These are phyloP conservation scores for Vidua chalybeata DNA, from an alignment of 2,113 vertebrate species.

Conservation along the genomic window DNA sequence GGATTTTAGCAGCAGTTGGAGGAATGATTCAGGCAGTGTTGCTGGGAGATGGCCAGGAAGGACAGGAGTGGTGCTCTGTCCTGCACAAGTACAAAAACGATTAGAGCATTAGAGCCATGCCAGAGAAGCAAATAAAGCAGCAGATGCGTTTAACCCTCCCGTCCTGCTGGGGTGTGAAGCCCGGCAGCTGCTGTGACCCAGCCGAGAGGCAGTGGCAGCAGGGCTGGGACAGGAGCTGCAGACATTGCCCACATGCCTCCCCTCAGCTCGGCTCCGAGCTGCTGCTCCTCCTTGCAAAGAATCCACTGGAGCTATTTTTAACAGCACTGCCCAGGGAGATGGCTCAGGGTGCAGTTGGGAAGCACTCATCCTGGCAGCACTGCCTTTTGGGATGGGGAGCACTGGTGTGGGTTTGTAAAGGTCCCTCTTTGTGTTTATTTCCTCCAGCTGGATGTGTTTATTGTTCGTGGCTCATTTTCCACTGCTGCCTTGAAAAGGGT, in stretches of 20 bases:
- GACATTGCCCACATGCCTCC: neutral
- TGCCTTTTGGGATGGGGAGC: neutral
- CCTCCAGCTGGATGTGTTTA: neutral
- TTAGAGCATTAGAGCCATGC: constrained; percentile 2
- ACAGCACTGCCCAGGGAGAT: neutral
- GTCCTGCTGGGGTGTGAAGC: neutral
- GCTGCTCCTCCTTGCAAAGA: constrained; percentile 6
- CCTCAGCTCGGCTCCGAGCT: neutral
- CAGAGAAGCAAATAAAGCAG: neutral
- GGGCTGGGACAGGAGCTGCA: neutral
- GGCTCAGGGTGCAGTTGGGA: constrained; percentile 33
- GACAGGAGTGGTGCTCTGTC: neutral
- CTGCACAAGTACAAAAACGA: neutral
- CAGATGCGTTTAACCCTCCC: neutral
- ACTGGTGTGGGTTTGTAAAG: accelerated
- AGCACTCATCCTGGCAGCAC: accelerated
- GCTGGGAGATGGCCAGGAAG: constrained; percentile 16
- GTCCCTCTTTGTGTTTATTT: neutral
- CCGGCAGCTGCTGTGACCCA: neutral
- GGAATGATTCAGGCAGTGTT: neutral
- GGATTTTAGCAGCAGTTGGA: neutral
- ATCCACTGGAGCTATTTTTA: constrained; percentile 67
- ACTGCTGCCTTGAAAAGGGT: neutral
- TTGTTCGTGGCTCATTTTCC: neutral
- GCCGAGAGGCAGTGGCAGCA: neutral